These are phyloP conservation scores for Carassius auratus DNA, from an alignment of 2,113 vertebrate species.

Conservation along the genomic window DNA sequence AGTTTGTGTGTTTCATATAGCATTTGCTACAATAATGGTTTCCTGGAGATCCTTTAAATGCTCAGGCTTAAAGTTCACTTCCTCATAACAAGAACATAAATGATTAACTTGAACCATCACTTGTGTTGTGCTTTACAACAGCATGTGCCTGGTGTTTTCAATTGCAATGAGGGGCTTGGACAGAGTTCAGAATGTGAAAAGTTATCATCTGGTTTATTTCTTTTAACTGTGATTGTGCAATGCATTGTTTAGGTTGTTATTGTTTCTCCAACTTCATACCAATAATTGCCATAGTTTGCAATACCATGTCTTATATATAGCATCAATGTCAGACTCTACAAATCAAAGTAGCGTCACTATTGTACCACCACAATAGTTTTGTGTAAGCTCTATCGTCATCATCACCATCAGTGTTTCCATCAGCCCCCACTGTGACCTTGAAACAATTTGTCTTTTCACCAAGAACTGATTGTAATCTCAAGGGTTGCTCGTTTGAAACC, in stretches of 20 bases:
- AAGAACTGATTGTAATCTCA: not conserved
- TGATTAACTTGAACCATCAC: constrained; percentile 45
- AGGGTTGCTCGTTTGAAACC: not conserved
- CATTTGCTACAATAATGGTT: constrained; percentile 13
- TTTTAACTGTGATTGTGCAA: not conserved
- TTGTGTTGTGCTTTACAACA: not conserved
- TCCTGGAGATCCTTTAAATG: constrained; percentile 32
- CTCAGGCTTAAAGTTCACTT: constrained; percentile 57
- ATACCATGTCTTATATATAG: not conserved
- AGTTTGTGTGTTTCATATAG: not conserved
- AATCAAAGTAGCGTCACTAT: not conserved
- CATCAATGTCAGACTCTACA: not conserved
- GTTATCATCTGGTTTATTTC: not conserved
- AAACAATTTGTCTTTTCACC: constrained; percentile 28
- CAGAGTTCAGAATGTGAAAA: not conserved
- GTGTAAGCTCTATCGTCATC: not conserved
- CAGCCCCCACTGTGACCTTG: not conserved
- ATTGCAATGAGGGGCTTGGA: not conserved
- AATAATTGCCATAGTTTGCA: not conserved
- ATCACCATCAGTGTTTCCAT: not conserved
- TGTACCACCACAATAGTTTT: not conserved
- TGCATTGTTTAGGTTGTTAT: not conserved
- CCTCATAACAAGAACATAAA: constrained; percentile 50
- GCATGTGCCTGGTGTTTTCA: not conserved
- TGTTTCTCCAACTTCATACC: not conserved